Base-by-base conservation (phyloP, 2,113 vertebrate species). In the Bombycilla garrulus region DNA sequence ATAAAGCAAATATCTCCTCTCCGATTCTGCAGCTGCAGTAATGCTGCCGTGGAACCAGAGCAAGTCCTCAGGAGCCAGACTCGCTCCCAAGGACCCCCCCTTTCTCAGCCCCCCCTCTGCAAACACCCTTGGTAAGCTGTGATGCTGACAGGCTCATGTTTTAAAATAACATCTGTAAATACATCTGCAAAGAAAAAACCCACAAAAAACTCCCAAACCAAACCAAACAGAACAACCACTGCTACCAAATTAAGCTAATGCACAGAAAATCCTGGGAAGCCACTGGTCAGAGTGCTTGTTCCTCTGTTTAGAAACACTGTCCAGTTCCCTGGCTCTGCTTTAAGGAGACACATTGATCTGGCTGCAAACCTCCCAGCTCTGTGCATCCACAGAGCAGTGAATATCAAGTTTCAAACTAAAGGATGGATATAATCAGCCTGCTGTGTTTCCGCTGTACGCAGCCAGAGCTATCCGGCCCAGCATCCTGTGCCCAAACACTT, bases 1-100 rank as follows among this genome's bases (percentile, higher is more conserved):
- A 95, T 62, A 96, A 94, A 89, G 70, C 85, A 87, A 95, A 35
- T 50, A 93, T 88, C 94, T 94, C 62, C 80, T 85, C 83, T 92
- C 60, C n/a, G 14, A 81, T 85, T 76, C 48, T 40, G 60, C 72
- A 73, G 94, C 90, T 60, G 86, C 85, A 64, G 94, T n/a, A 92
- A 81, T 12, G 42, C 82, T 54, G 19, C 77, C 33, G 3, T 12
- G 61, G 35, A 86, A 87, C 15, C 53, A 24, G 54, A 93, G 76
- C 67, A 10, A 81, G 72, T 15, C 4, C 88, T 13, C 65, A 16
- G 70, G 22, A 88, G 62, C 26, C 56, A 12, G n/a, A 9, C 35
- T 58, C 38, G 47, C 53, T 33, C 6, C 48, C 40, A n/a, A n/a
- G 64, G 71, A 29, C 24, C 24, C 36, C 24, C 36, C 38, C 9